Evolutionary conservation across 1,140 invertebrate genomes (phyloP).

Genomic region (Pseudomyrmex sp.): DNA sequence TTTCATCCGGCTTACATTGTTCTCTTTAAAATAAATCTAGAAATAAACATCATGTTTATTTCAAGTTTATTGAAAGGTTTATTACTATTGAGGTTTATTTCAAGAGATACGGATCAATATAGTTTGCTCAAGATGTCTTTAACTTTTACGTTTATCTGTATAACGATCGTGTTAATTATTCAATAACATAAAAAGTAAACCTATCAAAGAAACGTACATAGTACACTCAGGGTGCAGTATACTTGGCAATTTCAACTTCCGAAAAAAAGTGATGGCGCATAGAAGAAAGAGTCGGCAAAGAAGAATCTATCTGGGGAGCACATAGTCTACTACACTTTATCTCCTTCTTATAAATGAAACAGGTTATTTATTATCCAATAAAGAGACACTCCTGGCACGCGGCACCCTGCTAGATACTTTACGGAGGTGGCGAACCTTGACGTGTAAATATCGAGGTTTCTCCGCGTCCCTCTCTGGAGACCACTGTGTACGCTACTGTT

Average conservation of each 20-base stretch:
- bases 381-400: slow-evolving; percentile 73
- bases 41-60: no score
- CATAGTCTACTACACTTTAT: slow-evolving; percentile 66
- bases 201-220: slow-evolving; percentile 55
- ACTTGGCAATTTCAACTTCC: slow-evolving; percentile 40
- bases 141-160: background rate
- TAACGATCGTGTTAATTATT: background rate
- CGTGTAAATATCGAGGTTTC: slow-evolving; percentile 77
- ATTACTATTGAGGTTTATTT: no score
- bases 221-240: background rate
- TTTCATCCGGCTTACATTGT: no score
- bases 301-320: slow-evolving; percentile 57
- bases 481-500: slow-evolving; percentile 22
- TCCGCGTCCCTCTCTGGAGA: slow-evolving; percentile 61
- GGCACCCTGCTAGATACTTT: slow-evolving; percentile 66
- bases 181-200: background rate
- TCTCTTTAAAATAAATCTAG: no score
- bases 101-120: no score
- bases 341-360: slow-evolving; percentile 78
- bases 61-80: no score
- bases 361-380: slow-evolving; percentile 81
- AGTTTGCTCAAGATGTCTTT: slow-evolving; percentile 6
- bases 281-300: slow-evolving; percentile 28
- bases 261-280: background rate
- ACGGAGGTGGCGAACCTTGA: slow-evolving; percentile 66